Evolutionary conservation across 2,797 vertebrate genomes (phyloP).

Genomic region (Rhinophrynus dorsalis): DNA sequence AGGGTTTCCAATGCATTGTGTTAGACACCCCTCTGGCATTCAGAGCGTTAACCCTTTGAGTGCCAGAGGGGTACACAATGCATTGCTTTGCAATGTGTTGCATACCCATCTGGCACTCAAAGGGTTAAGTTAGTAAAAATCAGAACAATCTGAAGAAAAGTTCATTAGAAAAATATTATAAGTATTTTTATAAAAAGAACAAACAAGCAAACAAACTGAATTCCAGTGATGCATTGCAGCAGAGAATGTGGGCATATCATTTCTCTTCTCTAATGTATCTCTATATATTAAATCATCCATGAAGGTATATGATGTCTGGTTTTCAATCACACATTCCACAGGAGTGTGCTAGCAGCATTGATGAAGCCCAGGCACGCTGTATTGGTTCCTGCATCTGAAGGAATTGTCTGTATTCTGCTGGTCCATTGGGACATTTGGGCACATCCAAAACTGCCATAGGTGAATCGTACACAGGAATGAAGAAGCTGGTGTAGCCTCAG

Average conservation of each 20-base stretch:
- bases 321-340: conserved; percentile 26
- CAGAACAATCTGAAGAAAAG: no score
- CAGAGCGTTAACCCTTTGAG: no score
- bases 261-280: conserved; percentile 19
- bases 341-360: conserved; percentile 59
- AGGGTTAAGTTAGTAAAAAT: no score
- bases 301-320: conserved; percentile 8
- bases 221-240: conserved; percentile 55
- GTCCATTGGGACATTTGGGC: neutral
- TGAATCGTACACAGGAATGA: conserved; percentile 6
- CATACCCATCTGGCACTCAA: no score
- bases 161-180: conserved; percentile 39
- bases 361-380: neutral
- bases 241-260: conserved; percentile 33
- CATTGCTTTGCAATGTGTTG: no score
- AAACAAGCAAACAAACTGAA: no score
- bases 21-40: no score
- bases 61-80: no score
- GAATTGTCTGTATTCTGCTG: neutral
- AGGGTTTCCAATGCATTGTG: no score
- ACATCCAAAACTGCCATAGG: neutral
- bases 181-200: conserved; percentile 35
- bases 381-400: neutral
- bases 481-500: conserved; percentile 43
- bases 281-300: neutral